Percentiles rank a stretch among this genome's conserved stretches.
Evolutionary conservation across 2,113 vertebrate genomes (phyloP).

Genomic region (Hippocampus guttulatus): DNA sequence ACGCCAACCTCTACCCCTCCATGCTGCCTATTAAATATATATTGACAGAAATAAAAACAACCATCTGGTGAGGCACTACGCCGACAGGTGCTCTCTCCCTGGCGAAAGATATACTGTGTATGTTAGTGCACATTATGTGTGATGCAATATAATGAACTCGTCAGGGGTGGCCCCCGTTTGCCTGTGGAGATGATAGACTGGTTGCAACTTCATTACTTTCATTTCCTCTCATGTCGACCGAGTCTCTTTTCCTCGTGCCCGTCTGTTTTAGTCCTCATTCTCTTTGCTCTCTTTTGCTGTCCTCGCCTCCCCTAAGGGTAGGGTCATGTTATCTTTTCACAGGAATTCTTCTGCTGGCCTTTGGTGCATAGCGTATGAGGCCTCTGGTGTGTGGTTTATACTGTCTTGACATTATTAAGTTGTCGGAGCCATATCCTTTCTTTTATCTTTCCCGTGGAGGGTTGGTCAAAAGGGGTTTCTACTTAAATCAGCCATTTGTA

Average conservation of each 20-base stretch:
- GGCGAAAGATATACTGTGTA: background rate
- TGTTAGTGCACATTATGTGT: background rate
- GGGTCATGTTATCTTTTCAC: conserved; percentile 69
- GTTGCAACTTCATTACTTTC: conserved; percentile 61
- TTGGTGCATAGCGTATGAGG: conserved; percentile 73
- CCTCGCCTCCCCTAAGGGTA: conserved; percentile 32
- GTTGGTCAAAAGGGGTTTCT: conserved; percentile 69
- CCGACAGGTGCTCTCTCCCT: background rate
- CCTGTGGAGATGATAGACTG: conserved; percentile 50
- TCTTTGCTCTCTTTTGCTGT: conserved; percentile 2
- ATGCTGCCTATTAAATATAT: background rate
- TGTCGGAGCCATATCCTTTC: conserved; percentile 60
- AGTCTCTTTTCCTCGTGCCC: conserved; percentile 20
- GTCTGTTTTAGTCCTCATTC: background rate
- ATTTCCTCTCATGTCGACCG: conserved; percentile 40
- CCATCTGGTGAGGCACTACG: background rate
- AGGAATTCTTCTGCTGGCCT: conserved; percentile 62
- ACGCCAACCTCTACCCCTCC: no score
- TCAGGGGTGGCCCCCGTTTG: conserved; percentile 20
- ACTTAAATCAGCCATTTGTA: conserved; percentile 5
- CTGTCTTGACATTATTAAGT: conserved; percentile 67
- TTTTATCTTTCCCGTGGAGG: conserved; percentile 61
- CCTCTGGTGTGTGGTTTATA: conserved; percentile 70
- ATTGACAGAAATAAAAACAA: background rate
- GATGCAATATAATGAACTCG: background rate